Percentiles rank a stretch among this genome's conserved stretches.
Evolutionary conservation across 2,113 vertebrate species (phyloP).

Genomic region (Phyllostomus hastatus): DNA sequence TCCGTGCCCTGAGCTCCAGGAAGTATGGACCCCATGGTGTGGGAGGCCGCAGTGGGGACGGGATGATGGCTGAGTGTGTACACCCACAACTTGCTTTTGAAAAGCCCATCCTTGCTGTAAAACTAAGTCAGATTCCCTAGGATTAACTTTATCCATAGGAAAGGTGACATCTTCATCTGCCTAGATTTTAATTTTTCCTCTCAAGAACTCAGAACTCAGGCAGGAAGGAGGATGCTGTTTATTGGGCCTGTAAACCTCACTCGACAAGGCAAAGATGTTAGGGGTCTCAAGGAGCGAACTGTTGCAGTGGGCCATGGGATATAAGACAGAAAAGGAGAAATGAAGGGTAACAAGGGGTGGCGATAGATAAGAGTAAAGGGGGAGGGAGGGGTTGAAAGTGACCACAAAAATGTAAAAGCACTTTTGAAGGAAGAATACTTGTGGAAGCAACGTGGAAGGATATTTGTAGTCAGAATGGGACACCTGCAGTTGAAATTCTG

Average conservation of each 20-base stretch:
- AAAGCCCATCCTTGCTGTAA: not conserved
- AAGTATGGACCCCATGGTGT: not conserved
- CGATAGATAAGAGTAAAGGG: not conserved
- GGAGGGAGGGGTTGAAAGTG: not conserved
- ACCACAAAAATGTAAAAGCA: not conserved
- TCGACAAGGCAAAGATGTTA: not conserved
- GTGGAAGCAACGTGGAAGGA: not conserved
- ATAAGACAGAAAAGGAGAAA: not conserved
- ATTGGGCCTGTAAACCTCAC: not conserved
- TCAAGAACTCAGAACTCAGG: not conserved
- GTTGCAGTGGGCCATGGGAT: not conserved
- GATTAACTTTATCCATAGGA: not conserved
- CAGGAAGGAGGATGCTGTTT: not conserved
- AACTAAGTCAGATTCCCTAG: not conserved
- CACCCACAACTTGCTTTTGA: not conserved
- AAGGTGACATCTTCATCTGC: not conserved
- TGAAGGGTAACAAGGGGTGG: not conserved
- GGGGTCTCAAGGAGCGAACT: not conserved
- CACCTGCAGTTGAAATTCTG: not conserved
- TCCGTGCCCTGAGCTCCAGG: not conserved
- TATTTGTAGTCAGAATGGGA: not conserved
- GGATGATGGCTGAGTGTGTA: not conserved
- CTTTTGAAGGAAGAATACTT: not conserved
- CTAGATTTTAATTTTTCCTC: not conserved
- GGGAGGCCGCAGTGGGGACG: not conserved